Evolutionary conservation across 2,888 invertebrate genomes (phyloP), one percentile per base, ranked within the genome.

Genomic region (Hypena proboscidalis): DNA sequence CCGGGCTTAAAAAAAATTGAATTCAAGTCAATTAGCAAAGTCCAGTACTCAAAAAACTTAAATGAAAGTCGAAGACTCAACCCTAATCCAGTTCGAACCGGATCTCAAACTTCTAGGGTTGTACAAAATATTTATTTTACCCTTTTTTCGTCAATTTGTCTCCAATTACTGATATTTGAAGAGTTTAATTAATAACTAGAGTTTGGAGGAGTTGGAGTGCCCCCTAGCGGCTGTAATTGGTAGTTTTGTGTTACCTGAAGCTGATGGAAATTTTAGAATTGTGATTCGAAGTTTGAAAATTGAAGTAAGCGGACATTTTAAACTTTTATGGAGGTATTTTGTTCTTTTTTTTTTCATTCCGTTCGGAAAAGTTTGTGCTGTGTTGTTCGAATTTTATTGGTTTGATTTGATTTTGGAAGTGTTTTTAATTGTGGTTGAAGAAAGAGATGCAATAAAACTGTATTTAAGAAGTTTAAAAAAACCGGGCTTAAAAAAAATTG

Each of bases 21-120:
- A n/a, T n/a, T n/a, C n/a, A n/a, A n/a, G n/a, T n/a, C n/a, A n/a
- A n/a, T n/a, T n/a, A n/a, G n/a, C n/a, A 11, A 10, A 21, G 6
- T 30, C 1, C 10, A 36, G 26, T n/a, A 14, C 5, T 11, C 7
- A 29, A 8, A 29, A 17, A 29, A 15, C 1, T 8, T 2, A 15
- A 27, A 14, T n/a, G 13, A 1, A 17, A 7, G 5, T 4, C 3
- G 5, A 17, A 17, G 3, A 70, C 70, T 65, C 69, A 60, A 65
- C 62, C 47, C 44, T 50, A 45, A 56, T 55, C 69, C 70, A 55
- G 50, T 50, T 45, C 23, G 41, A 54, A 58, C 67, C 49, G 67
- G 69, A 43, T 46, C 23, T 4, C 8, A 27, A 33, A 10, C 22
- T 2, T 26, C 23, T 2, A 34, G 30, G 17, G 27, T 3, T 36